Conservation (phyloP, 2,113 vertebrate species). For the Strigops habroptila region DNA sequence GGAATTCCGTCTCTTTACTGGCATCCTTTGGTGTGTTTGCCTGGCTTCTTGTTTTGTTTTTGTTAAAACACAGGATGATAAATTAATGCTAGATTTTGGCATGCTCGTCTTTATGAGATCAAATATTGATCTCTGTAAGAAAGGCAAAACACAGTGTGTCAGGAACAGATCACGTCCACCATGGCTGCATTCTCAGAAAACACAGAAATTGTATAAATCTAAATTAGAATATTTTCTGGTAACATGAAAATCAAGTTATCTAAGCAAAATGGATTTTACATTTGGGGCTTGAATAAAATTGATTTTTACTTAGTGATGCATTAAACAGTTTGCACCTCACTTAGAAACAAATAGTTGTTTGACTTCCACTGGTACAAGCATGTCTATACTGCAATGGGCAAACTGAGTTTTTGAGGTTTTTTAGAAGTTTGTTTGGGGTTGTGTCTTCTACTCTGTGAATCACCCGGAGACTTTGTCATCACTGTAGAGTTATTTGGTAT, state of each 20-base stretch:
- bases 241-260: neutral
- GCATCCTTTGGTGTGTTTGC: neutral
- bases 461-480: neutral
- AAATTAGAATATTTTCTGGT: conserved; percentile 10
- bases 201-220: neutral
- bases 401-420: neutral
- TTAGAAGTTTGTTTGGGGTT: neutral
- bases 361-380: neutral
- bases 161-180: rapidly evolving
- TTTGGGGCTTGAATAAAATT: neutral
- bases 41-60: neutral
- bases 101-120: neutral
- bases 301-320: conserved; percentile 12
- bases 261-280: neutral
- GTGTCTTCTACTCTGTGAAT: neutral
- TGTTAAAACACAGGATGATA: neutral
- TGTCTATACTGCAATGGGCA: neutral
- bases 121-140: neutral
- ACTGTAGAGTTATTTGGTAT: neutral
- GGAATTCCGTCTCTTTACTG: neutral
- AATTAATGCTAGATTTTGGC: neutral
- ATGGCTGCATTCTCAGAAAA: neutral
- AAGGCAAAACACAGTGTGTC: rapidly evolving
- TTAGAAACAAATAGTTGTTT: neutral
- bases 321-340: neutral